These are phyloP conservation scores for Apodemus agrarius DNA, from an alignment of 2,797 vertebrate species.

Conservation along the genomic window DNA sequence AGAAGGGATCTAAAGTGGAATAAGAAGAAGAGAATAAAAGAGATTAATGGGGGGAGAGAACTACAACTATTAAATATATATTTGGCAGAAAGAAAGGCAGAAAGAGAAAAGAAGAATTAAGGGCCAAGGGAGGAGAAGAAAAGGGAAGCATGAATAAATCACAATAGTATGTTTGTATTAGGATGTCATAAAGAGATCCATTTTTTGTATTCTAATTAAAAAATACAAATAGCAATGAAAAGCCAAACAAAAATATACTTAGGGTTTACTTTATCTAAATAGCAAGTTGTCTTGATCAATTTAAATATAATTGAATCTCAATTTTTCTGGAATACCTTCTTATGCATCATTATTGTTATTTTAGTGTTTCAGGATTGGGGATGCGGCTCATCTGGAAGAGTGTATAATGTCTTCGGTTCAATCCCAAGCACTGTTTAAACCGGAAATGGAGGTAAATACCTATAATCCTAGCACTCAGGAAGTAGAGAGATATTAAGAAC, in stretches of 20 bases:
- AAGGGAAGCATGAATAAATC: background rate
- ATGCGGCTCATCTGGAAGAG: background rate
- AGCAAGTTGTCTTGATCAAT: constrained; percentile 14
- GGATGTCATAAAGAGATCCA: background rate
- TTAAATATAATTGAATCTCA: constrained; percentile 44
- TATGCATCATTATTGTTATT: background rate
- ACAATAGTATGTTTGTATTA: background rate
- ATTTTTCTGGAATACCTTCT: constrained; percentile 24
- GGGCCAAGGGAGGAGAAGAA: background rate
- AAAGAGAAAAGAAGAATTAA: background rate
- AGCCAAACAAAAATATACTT: background rate
- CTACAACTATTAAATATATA: background rate
- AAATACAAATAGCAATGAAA: background rate
- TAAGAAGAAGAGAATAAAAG: background rate
- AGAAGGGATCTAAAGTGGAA: background rate
- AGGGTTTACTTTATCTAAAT: constrained; percentile 21
- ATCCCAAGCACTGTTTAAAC: background rate
- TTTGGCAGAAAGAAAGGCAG: background rate
- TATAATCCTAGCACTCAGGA: background rate
- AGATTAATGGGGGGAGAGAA: background rate
- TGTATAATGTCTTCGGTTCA: background rate
- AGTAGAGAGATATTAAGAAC: background rate
- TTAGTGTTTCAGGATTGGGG: background rate
- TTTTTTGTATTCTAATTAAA: background rate
- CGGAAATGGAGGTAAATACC: background rate